Evolutionary conservation across 2,113 vertebrate genomes (phyloP).

Genomic region (Bubalus kerabau): DNA sequence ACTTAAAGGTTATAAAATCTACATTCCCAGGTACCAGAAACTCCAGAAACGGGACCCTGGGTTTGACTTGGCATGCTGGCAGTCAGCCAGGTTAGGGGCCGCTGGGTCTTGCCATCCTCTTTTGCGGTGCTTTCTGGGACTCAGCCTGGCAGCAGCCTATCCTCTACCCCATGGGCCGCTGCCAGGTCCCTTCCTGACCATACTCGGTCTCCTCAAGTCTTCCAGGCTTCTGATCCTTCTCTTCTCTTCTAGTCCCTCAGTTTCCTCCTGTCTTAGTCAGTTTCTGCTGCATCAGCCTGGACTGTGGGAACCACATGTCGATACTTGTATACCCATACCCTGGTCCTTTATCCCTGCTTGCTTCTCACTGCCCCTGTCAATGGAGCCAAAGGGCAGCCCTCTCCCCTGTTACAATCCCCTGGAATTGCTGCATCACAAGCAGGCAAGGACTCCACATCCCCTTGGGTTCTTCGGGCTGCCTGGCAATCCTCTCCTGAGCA

Average conservation of each 20-base stretch:
- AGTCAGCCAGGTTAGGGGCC: neutral
- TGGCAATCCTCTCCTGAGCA: neutral
- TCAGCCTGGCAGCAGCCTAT: neutral
- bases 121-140: neutral
- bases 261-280: neutral
- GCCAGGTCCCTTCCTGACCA: neutral
- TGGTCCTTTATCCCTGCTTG: neutral
- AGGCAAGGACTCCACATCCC: neutral
- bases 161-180: too few species aligned
- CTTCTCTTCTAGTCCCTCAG: too few species aligned
- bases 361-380: neutral
- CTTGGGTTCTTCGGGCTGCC: neutral
- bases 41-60: neutral
- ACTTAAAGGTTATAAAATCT: neutral
- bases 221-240: neutral
- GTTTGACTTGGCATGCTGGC: neutral
- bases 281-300: neutral
- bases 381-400: neutral
- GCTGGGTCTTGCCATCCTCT: neutral
- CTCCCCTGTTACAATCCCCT: neutral
- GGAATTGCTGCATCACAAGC: neutral
- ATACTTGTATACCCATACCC: neutral
- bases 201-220: neutral
- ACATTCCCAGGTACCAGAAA: neutral
- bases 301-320: neutral